A percentile compares a stretch with the other conserved stretches of the same genome.
phyloP scores from a whole-genome alignment of 2,113 vertebrate genomes.

The Pampusana beccarii region DNA sequence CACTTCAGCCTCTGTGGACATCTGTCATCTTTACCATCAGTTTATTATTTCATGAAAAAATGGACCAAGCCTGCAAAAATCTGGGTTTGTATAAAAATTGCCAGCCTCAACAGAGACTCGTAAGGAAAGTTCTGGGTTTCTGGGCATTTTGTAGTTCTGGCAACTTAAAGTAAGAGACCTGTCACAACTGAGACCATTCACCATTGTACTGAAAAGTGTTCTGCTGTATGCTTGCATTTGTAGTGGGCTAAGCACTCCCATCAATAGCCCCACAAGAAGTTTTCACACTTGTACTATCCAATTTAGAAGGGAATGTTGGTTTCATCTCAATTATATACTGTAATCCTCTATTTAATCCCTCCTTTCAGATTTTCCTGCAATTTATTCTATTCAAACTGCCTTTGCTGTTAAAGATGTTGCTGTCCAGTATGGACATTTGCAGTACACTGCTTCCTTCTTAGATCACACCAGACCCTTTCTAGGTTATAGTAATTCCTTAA shows the following conservation, averaged over 20 bases:
- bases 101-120: background rate
- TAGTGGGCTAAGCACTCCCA: background rate
- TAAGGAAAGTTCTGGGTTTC: background rate
- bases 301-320: constrained; percentile 42
- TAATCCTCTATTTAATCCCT: constrained; percentile 62
- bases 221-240: background rate
- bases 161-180: background rate
- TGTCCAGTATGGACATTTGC: background rate
- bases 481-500: background rate
- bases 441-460: background rate
- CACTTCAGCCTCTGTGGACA: background rate
- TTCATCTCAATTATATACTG: constrained; percentile 60
- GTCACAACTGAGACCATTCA: background rate
- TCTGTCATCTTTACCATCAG: background rate
- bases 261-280: constrained; percentile 37
- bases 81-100: background rate
- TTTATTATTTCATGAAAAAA: background rate
- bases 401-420: constrained; percentile 21
- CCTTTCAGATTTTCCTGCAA: constrained; percentile 43
- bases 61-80: background rate
- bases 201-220: background rate
- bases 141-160: background rate
- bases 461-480: background rate
- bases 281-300: constrained; percentile 63
- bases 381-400: constrained; percentile 45